A percentile compares a stretch with the other conserved stretches of the same genome.
These are phyloP conservation scores for Halcyon senegalensis DNA, from an alignment of 2,113 vertebrate species.

Conservation along the genomic window DNA sequence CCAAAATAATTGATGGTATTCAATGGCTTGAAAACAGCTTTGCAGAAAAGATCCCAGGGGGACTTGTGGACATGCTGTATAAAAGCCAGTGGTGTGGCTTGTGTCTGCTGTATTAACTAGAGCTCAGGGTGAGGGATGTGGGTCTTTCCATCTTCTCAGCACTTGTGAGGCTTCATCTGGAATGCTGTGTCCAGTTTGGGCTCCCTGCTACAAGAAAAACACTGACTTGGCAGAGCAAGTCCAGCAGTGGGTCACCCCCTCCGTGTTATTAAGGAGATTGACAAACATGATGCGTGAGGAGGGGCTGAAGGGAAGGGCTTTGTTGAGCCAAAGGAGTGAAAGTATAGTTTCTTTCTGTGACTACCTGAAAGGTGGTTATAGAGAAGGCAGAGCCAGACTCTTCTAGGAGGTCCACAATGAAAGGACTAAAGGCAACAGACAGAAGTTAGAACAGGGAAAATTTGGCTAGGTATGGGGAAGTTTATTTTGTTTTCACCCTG, in stretches of 20 bases:
- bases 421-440: background rate
- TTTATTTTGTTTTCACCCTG: background rate
- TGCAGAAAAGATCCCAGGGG: background rate
- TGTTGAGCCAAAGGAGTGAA: background rate
- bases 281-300: background rate
- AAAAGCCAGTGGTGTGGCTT: background rate
- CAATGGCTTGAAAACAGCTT: background rate
- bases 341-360: background rate
- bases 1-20: background rate
- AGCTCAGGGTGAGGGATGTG: fast-evolving
- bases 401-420: background rate
- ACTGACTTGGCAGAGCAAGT: background rate
- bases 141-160: background rate
- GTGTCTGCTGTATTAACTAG: background rate
- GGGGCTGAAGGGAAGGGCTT: background rate
- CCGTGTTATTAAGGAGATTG: background rate
- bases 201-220: background rate
- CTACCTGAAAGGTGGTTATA: background rate
- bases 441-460: background rate
- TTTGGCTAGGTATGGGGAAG: background rate
- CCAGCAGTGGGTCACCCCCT: background rate
- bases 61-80: background rate
- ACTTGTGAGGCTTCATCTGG: background rate
- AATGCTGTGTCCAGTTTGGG: background rate
- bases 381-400: background rate